Evolutionary conservation across 2,888 invertebrate species (phyloP), one percentile per base, ranked within the genome.

Genomic region (Drosophila ustulata): DNA sequence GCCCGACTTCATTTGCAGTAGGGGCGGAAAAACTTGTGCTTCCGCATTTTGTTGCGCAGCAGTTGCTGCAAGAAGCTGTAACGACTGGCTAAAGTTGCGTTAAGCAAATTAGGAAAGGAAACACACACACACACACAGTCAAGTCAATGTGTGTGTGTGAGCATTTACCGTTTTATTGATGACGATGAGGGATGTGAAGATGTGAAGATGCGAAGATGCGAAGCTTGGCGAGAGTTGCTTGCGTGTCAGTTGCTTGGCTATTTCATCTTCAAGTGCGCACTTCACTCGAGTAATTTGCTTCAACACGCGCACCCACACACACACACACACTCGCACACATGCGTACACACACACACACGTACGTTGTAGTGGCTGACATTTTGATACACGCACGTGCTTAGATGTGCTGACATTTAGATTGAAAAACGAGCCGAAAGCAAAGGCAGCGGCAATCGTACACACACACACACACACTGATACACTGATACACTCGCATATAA

Each of bases 401-500:
- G 55, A 71, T 79, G 80, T 81, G 83, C 86, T 77, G 81, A 85
- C 83, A 83, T 86, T 86, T 86, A 80, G 71, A 82, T 82, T 85
- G 82, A 80, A 85, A 85, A 81, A 73, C 86, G 81, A 82, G 66
- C 73, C 68, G 41, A 76, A 80, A 80, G 73, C 86, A 80, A 64
- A 62, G 67, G 83, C 63, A 80, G 72, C 66, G 78, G 39, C 18
- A 41, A 41, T 18, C 13, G 39, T 7, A 37, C 18, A 37, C 30
- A 13, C 39, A 41, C 39, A 41, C 18, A 7, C 39, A 41, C 39
- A 39, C 5, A 7, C 39, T 9, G 30, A 34, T 30, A 25, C 28
- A 41, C 3, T 18, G 3, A 7, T 11, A 9, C 39, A 62, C 28
- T n/a, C 28, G 18, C 47, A 41, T 66, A 74, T 86, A 80, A 80